Evolutionary conservation across 2,797 vertebrate species (phyloP).

Genomic region (Astyanax mexicanus): DNA sequence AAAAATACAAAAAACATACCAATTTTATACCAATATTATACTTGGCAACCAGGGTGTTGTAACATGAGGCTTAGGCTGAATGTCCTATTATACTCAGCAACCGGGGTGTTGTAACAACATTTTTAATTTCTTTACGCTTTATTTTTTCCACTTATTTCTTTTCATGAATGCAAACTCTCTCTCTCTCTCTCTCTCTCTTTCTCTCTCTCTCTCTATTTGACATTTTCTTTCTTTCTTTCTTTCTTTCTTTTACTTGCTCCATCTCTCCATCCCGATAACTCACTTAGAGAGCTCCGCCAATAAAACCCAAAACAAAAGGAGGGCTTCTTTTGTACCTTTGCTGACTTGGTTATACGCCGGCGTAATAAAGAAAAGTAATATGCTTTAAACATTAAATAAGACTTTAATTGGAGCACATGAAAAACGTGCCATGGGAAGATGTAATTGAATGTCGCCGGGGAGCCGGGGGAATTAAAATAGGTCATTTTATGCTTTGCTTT

Average conservation of each 20-base stretch:
- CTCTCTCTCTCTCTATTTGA: conserved; percentile 52
- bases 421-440: conserved; percentile 73
- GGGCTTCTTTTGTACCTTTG: conserved; percentile 68
- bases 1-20: too few relatives aligned
- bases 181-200: too few relatives aligned
- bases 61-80: too few relatives aligned
- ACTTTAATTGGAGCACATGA: conserved; percentile 83
- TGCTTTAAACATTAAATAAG: conserved; percentile 86
- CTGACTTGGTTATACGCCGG: conserved; percentile 77
- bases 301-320: conserved; percentile 76
- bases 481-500: conserved; percentile 82
- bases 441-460: conserved; percentile 81
- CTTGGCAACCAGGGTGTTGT: too few relatives aligned
- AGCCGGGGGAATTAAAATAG: conserved; percentile 80
- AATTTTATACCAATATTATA: too few relatives aligned
- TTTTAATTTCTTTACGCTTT: too few relatives aligned
- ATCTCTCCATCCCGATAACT: conserved; percentile 41
- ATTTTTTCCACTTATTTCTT: too few relatives aligned
- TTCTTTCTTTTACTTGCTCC: conserved; percentile 2
- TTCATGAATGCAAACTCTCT: too few relatives aligned
- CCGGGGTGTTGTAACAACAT: too few relatives aligned
- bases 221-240: conserved; percentile 52
- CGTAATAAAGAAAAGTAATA: conserved; percentile 84
- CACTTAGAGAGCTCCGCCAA: conserved; percentile 76
- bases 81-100: too few relatives aligned